Evolutionary conservation across 1,140 invertebrate species (phyloP).

Genomic region (Zophobas atratus): DNA sequence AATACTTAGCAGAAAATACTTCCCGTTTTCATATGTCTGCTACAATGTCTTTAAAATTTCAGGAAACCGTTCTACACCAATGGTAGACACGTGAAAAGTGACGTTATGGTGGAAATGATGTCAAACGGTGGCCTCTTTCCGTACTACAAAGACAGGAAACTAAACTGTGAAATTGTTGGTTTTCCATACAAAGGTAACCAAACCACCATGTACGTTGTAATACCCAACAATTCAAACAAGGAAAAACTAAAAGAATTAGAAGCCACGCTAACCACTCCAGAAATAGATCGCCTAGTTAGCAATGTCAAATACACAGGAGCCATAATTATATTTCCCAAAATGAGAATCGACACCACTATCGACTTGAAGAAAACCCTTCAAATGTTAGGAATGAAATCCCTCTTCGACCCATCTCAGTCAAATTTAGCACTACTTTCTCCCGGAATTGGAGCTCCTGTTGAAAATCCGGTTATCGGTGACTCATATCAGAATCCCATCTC

Average conservation of each 20-base stretch:
- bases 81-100: slow-evolving; percentile 66
- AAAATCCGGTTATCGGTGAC: slow-evolving; percentile 39
- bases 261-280: slow-evolving; percentile 68
- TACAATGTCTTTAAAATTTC: slow-evolving; percentile 48
- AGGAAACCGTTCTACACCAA: slow-evolving; percentile 71
- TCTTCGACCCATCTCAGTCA: slow-evolving; percentile 74
- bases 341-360: slow-evolving; percentile 75
- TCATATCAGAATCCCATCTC: slow-evolving; percentile 44
- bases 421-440: slow-evolving; percentile 75
- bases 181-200: slow-evolving; percentile 80
- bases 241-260: slow-evolving; percentile 70
- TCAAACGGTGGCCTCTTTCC: slow-evolving; percentile 73
- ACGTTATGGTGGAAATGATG: slow-evolving; percentile 77
- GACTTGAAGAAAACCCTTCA: slow-evolving; percentile 71
- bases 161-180: slow-evolving; percentile 76
- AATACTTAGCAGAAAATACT: background rate
- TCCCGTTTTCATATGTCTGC: background rate
- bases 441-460: slow-evolving; percentile 52
- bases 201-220: slow-evolving; percentile 79
- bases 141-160: slow-evolving; percentile 71
- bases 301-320: slow-evolving; percentile 69
- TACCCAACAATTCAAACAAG: slow-evolving; percentile 73
- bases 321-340: slow-evolving; percentile 77
- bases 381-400: slow-evolving; percentile 72
- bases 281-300: slow-evolving; percentile 71